phyloP scores from a whole-genome alignment of 2,888 invertebrate genomes.

The Embidobia sp. region DNA sequence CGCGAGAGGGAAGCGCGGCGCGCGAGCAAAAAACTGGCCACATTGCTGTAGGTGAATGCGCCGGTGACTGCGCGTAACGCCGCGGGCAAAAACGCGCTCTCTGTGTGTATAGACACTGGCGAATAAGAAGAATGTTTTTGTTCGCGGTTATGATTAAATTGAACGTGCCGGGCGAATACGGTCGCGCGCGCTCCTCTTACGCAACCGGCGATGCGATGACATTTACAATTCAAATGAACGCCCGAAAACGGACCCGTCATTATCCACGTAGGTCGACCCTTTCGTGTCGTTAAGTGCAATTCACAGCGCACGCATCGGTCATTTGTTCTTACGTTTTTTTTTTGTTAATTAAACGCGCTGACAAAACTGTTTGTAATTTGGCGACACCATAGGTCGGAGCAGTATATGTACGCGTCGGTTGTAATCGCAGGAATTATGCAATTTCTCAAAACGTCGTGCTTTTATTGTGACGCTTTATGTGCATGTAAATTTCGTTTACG shows the following conservation, averaged over 20 bases:
- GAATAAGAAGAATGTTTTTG: slow-evolving; percentile 57
- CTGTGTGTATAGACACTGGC: slow-evolving; percentile 48
- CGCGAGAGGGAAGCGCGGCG: slow-evolving; percentile 24
- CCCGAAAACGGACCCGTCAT: slow-evolving; percentile 34
- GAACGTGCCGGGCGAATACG: slow-evolving; percentile 40
- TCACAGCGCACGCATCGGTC: slow-evolving; percentile 16
- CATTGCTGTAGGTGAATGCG: slow-evolving; percentile 46
- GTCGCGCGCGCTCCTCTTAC: slow-evolving; percentile 41
- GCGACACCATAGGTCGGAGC: no score
- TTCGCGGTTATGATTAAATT: slow-evolving; percentile 61
- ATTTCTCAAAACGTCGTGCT: background rate
- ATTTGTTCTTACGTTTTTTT: slow-evolving; percentile 11
- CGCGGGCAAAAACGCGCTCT: slow-evolving; percentile 43
- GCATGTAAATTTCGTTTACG: background rate
- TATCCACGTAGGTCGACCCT: background rate
- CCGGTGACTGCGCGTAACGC: slow-evolving; percentile 49
- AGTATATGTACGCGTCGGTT: no score
- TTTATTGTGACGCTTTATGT: background rate
- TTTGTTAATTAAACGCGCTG: slow-evolving; percentile 12
- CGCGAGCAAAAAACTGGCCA: slow-evolving; percentile 51
- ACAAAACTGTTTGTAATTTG: slow-evolving; percentile 2
- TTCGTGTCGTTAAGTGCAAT: slow-evolving; percentile 24
- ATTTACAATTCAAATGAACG: slow-evolving; percentile 50
- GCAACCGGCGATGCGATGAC: slow-evolving; percentile 58
- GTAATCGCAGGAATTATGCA: slow-evolving; percentile 6